Conservation (phyloP, 2,113 vertebrate species). For the Lampris megalopsis region DNA sequence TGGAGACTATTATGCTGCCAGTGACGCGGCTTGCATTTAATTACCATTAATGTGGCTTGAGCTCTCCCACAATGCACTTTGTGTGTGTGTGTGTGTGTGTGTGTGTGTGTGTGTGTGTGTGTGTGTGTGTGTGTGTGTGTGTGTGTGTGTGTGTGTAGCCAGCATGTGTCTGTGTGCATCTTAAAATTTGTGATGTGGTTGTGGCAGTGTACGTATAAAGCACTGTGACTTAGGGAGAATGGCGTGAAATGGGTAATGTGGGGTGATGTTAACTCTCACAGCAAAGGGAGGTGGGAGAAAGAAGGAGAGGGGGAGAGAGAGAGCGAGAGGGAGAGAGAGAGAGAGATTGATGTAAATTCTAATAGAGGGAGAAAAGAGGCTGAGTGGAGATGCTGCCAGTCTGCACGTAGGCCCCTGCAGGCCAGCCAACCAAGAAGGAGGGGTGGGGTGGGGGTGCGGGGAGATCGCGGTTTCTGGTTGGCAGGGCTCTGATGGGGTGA, state of each 20-base stretch:
- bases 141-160: constrained; percentile 23
- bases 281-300: constrained; percentile 10
- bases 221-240: constrained; percentile 34
- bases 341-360: constrained; percentile 14
- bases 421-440: not conserved
- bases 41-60: constrained; percentile 60
- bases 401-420: constrained; percentile 76
- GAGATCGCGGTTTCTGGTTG: constrained; percentile 39
- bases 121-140: constrained; percentile 14
- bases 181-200: constrained; percentile 18
- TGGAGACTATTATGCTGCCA: constrained; percentile 38
- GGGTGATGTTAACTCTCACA: constrained; percentile 62
- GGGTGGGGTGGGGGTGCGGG: constrained; percentile 11
- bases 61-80: constrained; percentile 23
- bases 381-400: constrained; percentile 68
- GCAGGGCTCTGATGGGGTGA: constrained; percentile 46
- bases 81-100: constrained; percentile 7
- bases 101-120: not conserved
- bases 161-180: constrained; percentile 20
- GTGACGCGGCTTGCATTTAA: constrained; percentile 51
- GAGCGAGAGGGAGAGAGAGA: constrained; percentile 5
- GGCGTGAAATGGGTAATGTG: constrained; percentile 53
- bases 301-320: not conserved
- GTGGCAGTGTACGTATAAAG: too few relatives aligned
- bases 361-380: constrained; percentile 42